These are phyloP conservation scores for Smittia sp. DNA, from an alignment of 2,888 invertebrate species.

Conservation along the genomic window DNA sequence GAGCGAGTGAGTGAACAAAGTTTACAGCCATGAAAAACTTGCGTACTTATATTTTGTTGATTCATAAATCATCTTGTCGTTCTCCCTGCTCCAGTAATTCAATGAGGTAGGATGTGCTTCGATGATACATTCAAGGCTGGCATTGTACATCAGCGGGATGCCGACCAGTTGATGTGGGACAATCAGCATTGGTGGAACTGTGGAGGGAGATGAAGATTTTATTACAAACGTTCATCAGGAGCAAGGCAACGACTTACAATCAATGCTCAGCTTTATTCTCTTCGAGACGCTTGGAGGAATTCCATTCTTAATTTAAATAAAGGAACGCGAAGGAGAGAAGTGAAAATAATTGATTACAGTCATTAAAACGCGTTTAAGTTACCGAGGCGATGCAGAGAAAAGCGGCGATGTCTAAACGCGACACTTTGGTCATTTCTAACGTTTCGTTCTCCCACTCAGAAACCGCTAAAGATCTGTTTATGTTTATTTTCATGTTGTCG, in stretches of 20 bases:
- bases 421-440: conserved; percentile 79
- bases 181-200: conserved; percentile 89
- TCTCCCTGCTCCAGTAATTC: conserved; percentile 86
- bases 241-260: too few relatives aligned
- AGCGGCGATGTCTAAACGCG: conserved; percentile 86
- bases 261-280: conserved; percentile 88
- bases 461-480: conserved; percentile 77
- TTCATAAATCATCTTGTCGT: conserved; percentile 85
- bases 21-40: conserved; percentile 40
- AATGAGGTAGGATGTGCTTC: conserved; percentile 91
- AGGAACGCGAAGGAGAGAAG: conserved; percentile 35
- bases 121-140: conserved; percentile 84
- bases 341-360: conserved; percentile 34
- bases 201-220: too few relatives aligned
- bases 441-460: conserved; percentile 83
- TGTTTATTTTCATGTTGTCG: conserved; percentile 80
- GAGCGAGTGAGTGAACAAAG: not conserved
- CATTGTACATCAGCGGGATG: conserved; percentile 77
- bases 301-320: conserved; percentile 62
- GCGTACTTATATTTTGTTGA: conserved; percentile 71
- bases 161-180: conserved; percentile 89
- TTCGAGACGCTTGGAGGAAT: conserved; percentile 89
- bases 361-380: conserved; percentile 7
- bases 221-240: too few relatives aligned
- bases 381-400: conserved; percentile 80